Conservation (phyloP, 1,140 invertebrate genomes). For the Lerema accius region DNA sequence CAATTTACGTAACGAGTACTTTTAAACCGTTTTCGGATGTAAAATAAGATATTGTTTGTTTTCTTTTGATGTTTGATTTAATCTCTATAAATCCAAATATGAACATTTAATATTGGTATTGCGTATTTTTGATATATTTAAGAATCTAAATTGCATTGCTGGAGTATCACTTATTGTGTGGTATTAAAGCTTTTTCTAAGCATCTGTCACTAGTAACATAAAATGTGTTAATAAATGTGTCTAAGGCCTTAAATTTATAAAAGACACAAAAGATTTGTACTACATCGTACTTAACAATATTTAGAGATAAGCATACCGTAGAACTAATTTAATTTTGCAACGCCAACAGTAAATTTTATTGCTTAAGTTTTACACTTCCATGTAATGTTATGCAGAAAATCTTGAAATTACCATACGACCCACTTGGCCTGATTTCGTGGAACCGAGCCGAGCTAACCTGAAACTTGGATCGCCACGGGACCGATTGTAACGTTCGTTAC, state of each 20-base stretch:
- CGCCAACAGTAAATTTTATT: not conserved
- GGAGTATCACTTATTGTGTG: too few relatives aligned
- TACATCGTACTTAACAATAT: too few relatives aligned
- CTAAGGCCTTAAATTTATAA: too few relatives aligned
- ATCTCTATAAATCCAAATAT: too few relatives aligned
- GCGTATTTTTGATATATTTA: too few relatives aligned
- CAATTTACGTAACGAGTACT: conserved; percentile 61
- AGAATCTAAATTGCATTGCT: too few relatives aligned
- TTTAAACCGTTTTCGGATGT: conserved; percentile 43
- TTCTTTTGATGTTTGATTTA: too few relatives aligned
- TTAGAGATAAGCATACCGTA: not conserved
- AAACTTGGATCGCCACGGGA: conserved; percentile 59
- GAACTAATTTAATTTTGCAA: not conserved
- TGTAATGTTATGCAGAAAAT: conserved; percentile 36
- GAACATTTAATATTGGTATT: too few relatives aligned
- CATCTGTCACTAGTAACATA: too few relatives aligned
- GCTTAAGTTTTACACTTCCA: conserved; percentile 21
- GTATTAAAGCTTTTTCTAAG: too few relatives aligned
- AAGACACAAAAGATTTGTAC: too few relatives aligned
- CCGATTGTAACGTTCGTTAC: conserved; percentile 61
- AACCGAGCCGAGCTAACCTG: conserved; percentile 48
- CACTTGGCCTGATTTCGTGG: conserved; percentile 48
- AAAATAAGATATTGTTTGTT: conserved; percentile 34
- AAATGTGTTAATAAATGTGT: too few relatives aligned
- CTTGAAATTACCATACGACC: conserved; percentile 37